Conservation (phyloP, 2,797 vertebrate species). For the Clarias laeviceps region DNA sequence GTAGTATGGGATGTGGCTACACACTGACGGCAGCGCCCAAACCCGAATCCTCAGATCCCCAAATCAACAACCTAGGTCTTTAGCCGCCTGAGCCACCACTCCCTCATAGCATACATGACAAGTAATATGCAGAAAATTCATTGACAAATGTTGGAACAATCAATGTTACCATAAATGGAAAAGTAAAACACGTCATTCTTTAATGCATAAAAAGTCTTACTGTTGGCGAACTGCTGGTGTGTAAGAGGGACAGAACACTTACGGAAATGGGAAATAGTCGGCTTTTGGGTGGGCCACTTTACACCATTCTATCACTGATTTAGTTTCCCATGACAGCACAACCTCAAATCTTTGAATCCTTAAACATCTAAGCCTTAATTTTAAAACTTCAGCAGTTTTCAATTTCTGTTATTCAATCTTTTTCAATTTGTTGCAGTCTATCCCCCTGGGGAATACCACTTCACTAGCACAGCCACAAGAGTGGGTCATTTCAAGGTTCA, state of each 20-base stretch:
- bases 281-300: not conserved
- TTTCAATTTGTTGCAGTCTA: too few relatives aligned
- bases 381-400: not conserved
- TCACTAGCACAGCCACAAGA: not conserved
- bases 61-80: too few relatives aligned
- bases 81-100: too few relatives aligned
- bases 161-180: not conserved
- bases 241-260: not conserved
- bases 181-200: not conserved
- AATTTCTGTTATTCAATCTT: too few relatives aligned
- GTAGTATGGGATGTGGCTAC: too few relatives aligned
- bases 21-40: too few relatives aligned
- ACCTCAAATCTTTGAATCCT: not conserved
- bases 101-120: too few relatives aligned
- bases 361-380: not conserved
- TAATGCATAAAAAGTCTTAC: not conserved
- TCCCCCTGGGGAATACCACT: not conserved
- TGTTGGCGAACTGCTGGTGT: not conserved
- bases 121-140: too few relatives aligned
- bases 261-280: not conserved
- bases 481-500: not conserved
- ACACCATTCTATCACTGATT: not conserved
- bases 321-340: not conserved
- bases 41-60: too few relatives aligned
- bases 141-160: not conserved